A percentile compares a stretch with the other conserved stretches of the same genome.
phyloP scores from a whole-genome alignment of 2,797 vertebrate species.

The Channallabes apus region DNA sequence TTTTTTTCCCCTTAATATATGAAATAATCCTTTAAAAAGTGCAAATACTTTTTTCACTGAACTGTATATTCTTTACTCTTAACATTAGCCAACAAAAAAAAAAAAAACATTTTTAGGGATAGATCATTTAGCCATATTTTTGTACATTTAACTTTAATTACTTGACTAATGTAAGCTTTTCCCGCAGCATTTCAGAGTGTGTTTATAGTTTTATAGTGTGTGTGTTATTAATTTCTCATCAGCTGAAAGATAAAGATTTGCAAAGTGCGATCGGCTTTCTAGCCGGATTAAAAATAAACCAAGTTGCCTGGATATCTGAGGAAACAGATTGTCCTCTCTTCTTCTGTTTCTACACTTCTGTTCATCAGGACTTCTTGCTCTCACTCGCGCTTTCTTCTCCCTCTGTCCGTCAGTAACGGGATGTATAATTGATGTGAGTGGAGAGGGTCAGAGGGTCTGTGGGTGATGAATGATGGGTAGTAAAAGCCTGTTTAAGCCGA shows the following conservation, averaged over 20 bases:
- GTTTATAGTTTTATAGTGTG: background rate
- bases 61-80: background rate
- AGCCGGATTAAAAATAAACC: background rate
- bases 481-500: constrained; percentile 37
- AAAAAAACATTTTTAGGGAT: background rate
- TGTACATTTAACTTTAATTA: background rate
- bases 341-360: background rate
- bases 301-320: background rate
- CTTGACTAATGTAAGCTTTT: no score
- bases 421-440: constrained; percentile 43
- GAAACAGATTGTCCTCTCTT: background rate
- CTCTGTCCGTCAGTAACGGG: constrained; percentile 6
- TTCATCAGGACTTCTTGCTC: background rate
- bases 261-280: background rate
- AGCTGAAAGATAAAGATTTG: background rate
- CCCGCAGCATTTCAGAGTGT: background rate
- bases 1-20: no score
- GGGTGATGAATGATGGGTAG: constrained; percentile 27
- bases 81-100: background rate
- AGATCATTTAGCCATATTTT: background rate
- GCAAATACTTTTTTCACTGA: no score
- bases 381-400: background rate
- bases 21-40: no score
- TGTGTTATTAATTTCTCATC: no score
- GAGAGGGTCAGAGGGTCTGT: background rate